These are phyloP conservation scores for Gadopsis marmoratus DNA, from an alignment of 2,797 vertebrate genomes.

Conservation along the genomic window DNA sequence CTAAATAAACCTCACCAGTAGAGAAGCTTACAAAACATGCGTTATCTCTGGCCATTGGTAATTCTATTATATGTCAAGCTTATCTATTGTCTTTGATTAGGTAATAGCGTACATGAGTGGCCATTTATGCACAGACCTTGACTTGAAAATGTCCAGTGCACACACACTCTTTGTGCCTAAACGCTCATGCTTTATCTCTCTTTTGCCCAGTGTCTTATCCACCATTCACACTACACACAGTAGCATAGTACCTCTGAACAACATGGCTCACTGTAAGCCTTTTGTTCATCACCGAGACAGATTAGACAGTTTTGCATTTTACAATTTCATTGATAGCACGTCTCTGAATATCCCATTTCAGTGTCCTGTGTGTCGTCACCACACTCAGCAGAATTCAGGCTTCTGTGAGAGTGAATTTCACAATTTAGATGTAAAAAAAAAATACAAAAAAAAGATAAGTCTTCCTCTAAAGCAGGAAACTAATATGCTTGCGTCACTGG, in stretches of 20 bases:
- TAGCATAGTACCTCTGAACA: slow-evolving; percentile 14
- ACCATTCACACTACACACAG: slow-evolving; percentile 30
- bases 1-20: slow-evolving; percentile 1
- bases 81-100: neutral
- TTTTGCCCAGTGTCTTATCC: slow-evolving; percentile 34
- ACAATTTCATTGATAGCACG: slow-evolving; percentile 26
- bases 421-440: neutral
- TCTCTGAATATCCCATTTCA: slow-evolving; percentile 16
- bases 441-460: no score
- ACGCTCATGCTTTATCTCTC: slow-evolving; percentile 43
- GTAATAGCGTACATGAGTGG: neutral
- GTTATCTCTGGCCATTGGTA: neutral
- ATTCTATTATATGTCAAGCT: slow-evolving; percentile 5
- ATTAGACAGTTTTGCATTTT: slow-evolving; percentile 78
- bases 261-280: slow-evolving; percentile 45
- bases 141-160: neutral
- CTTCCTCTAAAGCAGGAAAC: neutral
- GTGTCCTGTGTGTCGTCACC: slow-evolving; percentile 4
- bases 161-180: neutral
- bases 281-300: slow-evolving; percentile 63
- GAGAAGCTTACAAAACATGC: neutral
- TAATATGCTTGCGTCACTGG: neutral
- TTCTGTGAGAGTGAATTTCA: neutral
- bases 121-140: neutral
- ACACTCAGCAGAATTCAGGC: neutral